Conservation (phyloP, 1,140 invertebrate species). For the Eciton burchellii region DNA sequence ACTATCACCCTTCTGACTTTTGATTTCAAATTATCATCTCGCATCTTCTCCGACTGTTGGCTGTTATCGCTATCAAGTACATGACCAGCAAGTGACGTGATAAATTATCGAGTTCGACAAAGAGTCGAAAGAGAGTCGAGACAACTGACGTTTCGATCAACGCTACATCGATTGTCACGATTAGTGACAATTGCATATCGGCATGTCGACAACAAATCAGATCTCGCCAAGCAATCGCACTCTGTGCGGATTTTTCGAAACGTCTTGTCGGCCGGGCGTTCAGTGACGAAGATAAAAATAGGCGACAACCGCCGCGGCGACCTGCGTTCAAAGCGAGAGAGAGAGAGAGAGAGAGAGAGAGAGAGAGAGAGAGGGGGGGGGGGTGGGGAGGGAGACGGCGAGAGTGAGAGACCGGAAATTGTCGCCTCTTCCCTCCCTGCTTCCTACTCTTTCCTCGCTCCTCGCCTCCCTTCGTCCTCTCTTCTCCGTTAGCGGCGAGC, state of each 20-base stretch:
- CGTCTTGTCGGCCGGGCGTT: not conserved
- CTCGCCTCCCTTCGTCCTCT: slow-evolving; percentile 38
- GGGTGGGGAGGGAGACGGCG: slow-evolving; percentile 17
- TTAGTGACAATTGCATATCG: not conserved
- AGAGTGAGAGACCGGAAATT: slow-evolving; percentile 67
- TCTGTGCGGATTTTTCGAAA: slow-evolving; percentile 39
- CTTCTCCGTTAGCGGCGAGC: slow-evolving; percentile 34
- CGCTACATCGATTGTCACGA: not conserved
- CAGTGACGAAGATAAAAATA: slow-evolving; percentile 55
- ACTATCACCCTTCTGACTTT: too few species aligned
- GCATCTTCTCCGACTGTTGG: too few species aligned
- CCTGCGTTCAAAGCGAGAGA: slow-evolving; percentile 44
- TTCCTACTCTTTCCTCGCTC: slow-evolving; percentile 57
- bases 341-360: slow-evolving; percentile 13
- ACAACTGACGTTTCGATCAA: too few species aligned
- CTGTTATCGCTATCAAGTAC: too few species aligned
- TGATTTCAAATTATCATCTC: too few species aligned
- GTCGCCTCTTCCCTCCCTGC: slow-evolving; percentile 57
- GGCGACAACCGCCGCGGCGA: slow-evolving; percentile 26
- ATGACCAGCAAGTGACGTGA: too few species aligned
- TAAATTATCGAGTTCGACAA: too few species aligned
- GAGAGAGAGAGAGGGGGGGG: slow-evolving; percentile 44
- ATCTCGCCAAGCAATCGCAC: not conserved
- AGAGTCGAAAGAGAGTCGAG: not conserved
- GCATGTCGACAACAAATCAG: not conserved